Evolutionary conservation across 2,113 vertebrate genomes (phyloP).

Genomic region (Lycaon pictus): DNA sequence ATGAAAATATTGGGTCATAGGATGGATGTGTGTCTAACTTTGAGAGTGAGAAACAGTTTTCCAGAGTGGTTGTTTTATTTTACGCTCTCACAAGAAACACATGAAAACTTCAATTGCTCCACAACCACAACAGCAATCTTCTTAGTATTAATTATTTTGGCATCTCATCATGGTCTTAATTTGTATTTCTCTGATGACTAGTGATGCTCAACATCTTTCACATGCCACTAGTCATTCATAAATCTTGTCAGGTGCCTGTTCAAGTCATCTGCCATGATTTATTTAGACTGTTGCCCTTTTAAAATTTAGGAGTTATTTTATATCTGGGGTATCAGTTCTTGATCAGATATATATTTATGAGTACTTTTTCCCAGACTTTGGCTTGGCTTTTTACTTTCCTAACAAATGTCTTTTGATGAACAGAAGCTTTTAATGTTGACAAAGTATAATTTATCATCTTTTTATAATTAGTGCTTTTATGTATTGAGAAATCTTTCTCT

Average conservation of each 20-base stretch:
- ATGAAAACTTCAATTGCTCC: neutral
- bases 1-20: neutral
- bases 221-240: neutral
- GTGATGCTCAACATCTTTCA: neutral
- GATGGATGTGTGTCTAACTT: neutral
- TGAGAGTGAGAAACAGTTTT: neutral
- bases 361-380: neutral
- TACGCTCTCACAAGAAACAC: neutral
- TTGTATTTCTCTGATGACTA: neutral
- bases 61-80: neutral
- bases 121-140: neutral
- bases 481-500: neutral
- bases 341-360: neutral
- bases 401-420: neutral
- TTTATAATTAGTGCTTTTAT: neutral
- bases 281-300: neutral
- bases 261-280: neutral
- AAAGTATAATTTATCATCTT: neutral
- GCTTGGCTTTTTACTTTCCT: conserved; percentile 3
- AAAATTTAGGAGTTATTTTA: neutral
- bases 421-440: neutral
- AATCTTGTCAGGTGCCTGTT: neutral
- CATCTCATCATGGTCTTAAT: neutral
- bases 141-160: neutral
- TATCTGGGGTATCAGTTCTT: neutral